Percentiles rank a stretch among this genome's conserved stretches.
Evolutionary conservation across 35 echinoderm and acorn worm species (phyloP).

Genomic region (Apostichopus parvimensis): DNA sequence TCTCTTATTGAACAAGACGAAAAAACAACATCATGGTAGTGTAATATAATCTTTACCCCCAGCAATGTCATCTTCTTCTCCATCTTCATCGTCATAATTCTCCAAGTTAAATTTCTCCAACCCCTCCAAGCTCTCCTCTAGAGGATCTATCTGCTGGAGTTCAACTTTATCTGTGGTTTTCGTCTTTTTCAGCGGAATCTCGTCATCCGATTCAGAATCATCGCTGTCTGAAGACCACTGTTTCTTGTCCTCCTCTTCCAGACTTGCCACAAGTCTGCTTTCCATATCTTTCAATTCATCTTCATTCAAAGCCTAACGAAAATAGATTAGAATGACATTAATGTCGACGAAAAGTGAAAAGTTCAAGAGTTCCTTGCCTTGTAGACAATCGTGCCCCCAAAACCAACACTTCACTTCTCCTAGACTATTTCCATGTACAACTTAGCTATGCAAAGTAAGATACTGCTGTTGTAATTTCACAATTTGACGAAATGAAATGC

Average conservation of each 20-base stretch:
- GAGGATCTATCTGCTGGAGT: not conserved
- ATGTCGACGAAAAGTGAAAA: too few species aligned
- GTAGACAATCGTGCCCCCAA: too few species aligned
- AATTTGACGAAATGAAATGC: too few species aligned
- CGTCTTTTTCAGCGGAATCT: not conserved
- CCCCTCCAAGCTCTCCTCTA: conserved; percentile 42
- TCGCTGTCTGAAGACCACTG: conserved; percentile 53
- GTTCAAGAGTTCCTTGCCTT: too few species aligned
- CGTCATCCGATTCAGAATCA: conserved; percentile 22
- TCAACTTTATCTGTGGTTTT: not conserved
- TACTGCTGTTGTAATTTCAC: too few species aligned
- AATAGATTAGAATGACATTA: not conserved
- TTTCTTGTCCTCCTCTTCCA: not conserved
- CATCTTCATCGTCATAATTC: conserved; percentile 61
- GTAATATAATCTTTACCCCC: not conserved
- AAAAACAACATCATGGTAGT: too few species aligned
- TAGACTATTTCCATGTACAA: too few species aligned
- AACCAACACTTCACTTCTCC: too few species aligned
- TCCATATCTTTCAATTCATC: not conserved
- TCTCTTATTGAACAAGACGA: too few species aligned
- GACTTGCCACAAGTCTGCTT: conserved; percentile 17
- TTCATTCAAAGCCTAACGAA: not conserved
- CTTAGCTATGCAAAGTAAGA: too few species aligned
- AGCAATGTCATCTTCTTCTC: conserved; percentile 38
- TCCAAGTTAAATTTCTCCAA: conserved; percentile 53